A percentile compares a stretch with the other conserved stretches of the same genome.
These are phyloP conservation scores for Liposcelis brunnea DNA, from an alignment of 2,888 invertebrate species.

Conservation along the genomic window DNA sequence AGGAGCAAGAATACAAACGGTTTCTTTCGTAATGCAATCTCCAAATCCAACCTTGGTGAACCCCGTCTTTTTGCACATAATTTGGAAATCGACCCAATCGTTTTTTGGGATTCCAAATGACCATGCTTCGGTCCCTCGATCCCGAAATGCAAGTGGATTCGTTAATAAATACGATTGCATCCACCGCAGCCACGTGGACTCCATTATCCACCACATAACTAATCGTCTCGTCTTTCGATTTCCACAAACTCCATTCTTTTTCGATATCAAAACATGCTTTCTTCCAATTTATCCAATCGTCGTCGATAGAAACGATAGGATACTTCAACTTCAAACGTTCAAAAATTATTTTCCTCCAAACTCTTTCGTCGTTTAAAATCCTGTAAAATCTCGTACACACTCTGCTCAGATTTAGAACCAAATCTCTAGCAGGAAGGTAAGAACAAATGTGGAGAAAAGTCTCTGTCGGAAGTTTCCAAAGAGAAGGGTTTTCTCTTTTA, in stretches of 20 bases:
- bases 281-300: slow-evolving; percentile 20
- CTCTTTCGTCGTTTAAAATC: slow-evolving; percentile 34
- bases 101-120: slow-evolving; percentile 32
- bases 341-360: slow-evolving; percentile 31
- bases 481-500: neutral
- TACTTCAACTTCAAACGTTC: slow-evolving; percentile 8
- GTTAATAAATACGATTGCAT: slow-evolving; percentile 37
- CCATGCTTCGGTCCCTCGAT: slow-evolving; percentile 39
- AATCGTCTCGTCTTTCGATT: slow-evolving; percentile 13
- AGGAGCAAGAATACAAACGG: slow-evolving; percentile 39
- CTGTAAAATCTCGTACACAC: slow-evolving; percentile 37
- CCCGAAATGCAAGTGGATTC: slow-evolving; percentile 36
- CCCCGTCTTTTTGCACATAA: slow-evolving; percentile 27
- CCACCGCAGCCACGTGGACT: slow-evolving; percentile 37
- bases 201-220: slow-evolving; percentile 30
- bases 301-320: neutral
- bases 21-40: slow-evolving; percentile 33
- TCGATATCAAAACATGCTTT: slow-evolving; percentile 40
- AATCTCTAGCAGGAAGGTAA: slow-evolving; percentile 35
- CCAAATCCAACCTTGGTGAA: slow-evolving; percentile 48
- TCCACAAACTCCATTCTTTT: slow-evolving; percentile 37
- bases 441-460: slow-evolving; percentile 42
- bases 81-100: slow-evolving; percentile 21
- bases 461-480: neutral
- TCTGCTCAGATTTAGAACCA: slow-evolving; percentile 33